Conservation (phyloP, 2,888 invertebrate genomes). For the Limnephilus auricula region DNA sequence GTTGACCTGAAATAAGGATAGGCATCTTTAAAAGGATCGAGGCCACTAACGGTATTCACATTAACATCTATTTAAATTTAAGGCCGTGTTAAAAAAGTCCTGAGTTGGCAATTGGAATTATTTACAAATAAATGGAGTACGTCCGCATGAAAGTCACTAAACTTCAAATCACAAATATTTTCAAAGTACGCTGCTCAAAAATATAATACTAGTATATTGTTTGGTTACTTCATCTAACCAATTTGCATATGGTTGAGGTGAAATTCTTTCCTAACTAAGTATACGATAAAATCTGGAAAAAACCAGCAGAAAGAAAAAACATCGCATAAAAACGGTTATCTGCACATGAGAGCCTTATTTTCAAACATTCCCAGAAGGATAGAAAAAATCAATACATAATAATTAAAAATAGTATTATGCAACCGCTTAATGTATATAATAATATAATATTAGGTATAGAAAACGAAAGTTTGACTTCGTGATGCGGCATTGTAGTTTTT, state of each 20-base stretch:
- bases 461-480: neutral
- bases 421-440: neutral
- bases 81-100: neutral
- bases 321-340: neutral
- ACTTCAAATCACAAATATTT: neutral
- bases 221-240: neutral
- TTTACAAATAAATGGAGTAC: neutral
- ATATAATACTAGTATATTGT: neutral
- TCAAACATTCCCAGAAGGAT: neutral
- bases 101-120: neutral
- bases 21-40: neutral
- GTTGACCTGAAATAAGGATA: neutral
- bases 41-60: neutral
- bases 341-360: neutral
- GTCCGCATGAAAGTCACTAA: neutral
- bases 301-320: neutral
- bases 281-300: neutral
- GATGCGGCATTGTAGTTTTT: neutral
- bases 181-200: too few relatives aligned
- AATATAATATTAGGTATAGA: neutral
- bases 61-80: conserved; percentile 2
- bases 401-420: neutral
- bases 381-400: neutral
- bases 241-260: neutral
- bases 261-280: neutral